Evolutionary conservation across 2,113 vertebrate genomes (phyloP), one percentile per base, ranked within the genome.

Genomic region (Stegastes partitus): DNA sequence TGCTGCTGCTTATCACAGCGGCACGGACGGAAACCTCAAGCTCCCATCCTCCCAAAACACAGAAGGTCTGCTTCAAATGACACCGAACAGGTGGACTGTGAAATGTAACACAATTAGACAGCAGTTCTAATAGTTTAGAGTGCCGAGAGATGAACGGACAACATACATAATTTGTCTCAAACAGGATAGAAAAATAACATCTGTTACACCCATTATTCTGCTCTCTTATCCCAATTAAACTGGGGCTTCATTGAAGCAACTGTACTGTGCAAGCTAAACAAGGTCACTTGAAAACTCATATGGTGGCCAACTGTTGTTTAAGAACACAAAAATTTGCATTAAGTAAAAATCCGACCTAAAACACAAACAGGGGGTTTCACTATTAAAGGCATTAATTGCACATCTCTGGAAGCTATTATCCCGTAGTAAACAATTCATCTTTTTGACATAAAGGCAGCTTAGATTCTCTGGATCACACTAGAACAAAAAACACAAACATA

Each of bases 121-220:
- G 75, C 69, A 82, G 66, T 79, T 85, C 37, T 53, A 49, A 82
- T 59, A 64, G 53, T 76, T 77, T 31, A 68, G 74, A 76, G 67
- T 22, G 65, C 51, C 61, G 39, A 59, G 53, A 85, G 66, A 85
- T 71, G 65, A 81, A 82, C 23, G 18, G 53, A 88, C 80, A 71
- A 77, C 70, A 79, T 28, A 66, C 68, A 78, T 42, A 66, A 45
- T 53, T 79, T 16, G 64, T 81, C 63, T 81, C 26, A 76, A 55
- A 82, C 68, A n/a, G 56, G 73, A 74, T 92, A 93, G 68, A 92
- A 93, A 93, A 92, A 91, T 91, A 93, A 89, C 76, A 87, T 89
- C 61, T 81, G 66, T 77, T 25, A 72, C 14, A 28, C n/a, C 12
- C 8, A 62, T 72, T 47, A 21, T 25, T 84, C 74, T 77, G 65